Base-by-base conservation (phyloP, 2,888 invertebrate genomes). In the Apotomis betuletana region DNA sequence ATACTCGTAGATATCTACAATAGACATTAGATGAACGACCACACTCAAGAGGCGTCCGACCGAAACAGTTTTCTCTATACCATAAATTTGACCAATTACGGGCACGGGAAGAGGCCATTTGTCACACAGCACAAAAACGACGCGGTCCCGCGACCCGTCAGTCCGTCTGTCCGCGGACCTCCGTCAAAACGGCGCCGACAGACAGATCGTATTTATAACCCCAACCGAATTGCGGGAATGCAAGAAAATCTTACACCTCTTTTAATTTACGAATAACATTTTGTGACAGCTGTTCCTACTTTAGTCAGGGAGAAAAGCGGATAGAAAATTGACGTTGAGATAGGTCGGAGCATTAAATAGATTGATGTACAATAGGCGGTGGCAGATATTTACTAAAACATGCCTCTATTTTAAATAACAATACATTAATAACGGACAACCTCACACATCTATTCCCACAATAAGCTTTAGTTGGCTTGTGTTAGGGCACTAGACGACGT, bases 81-180 rank as follows among this genome's bases (percentile, higher is more conserved):
- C 83, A 84, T 86, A 86, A 88, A 89, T 87, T 88, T 83, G 77
- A 85, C 87, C 90, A 88, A 90, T 90, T 89, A 90, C 89, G 75
- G 81, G 78, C 80, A 78, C 81, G 83, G 78, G 81, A 81, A 83
- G 83, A 80, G 81, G 81, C 86, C 86, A 90, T 90, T 90, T 90
- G 89, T 90, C 90, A 90, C 88, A 78, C 83, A 78, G 81, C 85
- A 83, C 86, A 87, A 89, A 88, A 86, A 83, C 79, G 79, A 75
- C 75, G 78, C 75, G 81, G 77, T 81, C 80, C 83, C 81, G 76
- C 81, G 84, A 84, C 84, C 90, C 87, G 85, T 88, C 89, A 83
- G 85, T 89, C 89, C 85, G 81, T 89, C 89, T 89, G 89, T 88
- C 89, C 81, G 75, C 75, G 77, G 80, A 90, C 90, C 90, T 88